phyloP scores from a whole-genome alignment of 2,888 invertebrate species.

The Tipula lateralis region DNA sequence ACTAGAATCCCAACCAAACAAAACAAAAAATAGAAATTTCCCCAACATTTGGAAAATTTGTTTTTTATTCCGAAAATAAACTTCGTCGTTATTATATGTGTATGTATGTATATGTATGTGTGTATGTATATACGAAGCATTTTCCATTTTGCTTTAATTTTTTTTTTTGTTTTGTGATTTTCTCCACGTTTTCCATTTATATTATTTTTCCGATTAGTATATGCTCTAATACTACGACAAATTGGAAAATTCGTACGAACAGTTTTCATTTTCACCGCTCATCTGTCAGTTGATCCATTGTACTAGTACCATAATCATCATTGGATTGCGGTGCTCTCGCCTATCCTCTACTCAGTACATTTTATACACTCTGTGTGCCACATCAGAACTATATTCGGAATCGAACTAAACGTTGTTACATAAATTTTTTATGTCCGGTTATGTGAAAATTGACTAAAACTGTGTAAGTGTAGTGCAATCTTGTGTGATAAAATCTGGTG shows the following conservation, averaged over 20 bases:
- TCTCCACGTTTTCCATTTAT: not conserved
- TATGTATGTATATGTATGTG: not conserved
- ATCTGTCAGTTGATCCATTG: slow-evolving; percentile 27
- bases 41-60: not conserved
- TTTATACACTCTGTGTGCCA: not conserved
- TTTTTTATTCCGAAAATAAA: not conserved
- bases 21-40: not conserved
- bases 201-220: not conserved
- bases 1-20: not conserved
- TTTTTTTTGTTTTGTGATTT: not conserved
- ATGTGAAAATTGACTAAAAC: not conserved
- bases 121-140: not conserved
- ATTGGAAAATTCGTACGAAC: not conserved
- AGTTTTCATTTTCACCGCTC: slow-evolving; percentile 14
- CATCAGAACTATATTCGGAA: not conserved
- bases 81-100: not conserved
- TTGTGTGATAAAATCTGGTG: not conserved
- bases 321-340: not conserved
- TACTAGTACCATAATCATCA: not conserved
- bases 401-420: not conserved
- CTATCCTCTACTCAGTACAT: not conserved
- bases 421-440: not conserved
- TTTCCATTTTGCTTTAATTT: slow-evolving; percentile 3
- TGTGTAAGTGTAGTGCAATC: not conserved
- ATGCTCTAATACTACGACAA: not conserved